phyloP scores from a whole-genome alignment of 2,113 vertebrate genomes.

The Syrrhaptes paradoxus region DNA sequence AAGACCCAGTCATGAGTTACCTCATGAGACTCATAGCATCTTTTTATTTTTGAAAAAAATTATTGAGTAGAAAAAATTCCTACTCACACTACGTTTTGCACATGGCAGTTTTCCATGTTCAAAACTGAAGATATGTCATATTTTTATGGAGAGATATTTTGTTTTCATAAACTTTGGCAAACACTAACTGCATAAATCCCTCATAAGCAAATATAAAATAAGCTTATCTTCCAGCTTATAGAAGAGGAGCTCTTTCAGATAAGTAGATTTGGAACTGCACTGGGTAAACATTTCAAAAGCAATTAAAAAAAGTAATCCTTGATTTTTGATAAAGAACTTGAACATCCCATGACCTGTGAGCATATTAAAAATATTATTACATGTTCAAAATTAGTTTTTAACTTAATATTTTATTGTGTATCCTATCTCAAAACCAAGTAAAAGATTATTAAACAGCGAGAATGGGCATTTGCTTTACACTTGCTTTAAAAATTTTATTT shows the following conservation, averaged over 20 bases:
- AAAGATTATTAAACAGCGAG: neutral
- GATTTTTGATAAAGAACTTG: neutral
- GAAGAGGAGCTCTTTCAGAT: conserved; percentile 14
- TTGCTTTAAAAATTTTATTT: neutral
- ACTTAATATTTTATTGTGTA: neutral
- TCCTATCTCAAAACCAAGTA: neutral
- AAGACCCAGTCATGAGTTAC: neutral
- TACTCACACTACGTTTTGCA: neutral
- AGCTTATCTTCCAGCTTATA: conserved; percentile 33
- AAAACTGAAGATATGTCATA: neutral
- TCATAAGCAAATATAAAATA: conserved; percentile 1
- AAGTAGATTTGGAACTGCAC: neutral
- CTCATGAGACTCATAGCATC: neutral
- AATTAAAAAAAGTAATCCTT: conserved; percentile 31
- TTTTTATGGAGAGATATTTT: conserved; percentile 2
- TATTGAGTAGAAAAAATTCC: neutral
- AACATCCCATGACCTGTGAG: neutral
- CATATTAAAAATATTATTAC: neutral
- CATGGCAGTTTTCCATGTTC: neutral
- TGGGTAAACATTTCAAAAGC: conserved; percentile 22
- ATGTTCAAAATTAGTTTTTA: neutral
- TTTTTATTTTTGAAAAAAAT: neutral
- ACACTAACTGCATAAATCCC: conserved; percentile 27
- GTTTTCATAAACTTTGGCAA: conserved; percentile 44
- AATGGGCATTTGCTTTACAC: neutral